Base-by-base conservation (phyloP, 2,797 vertebrate species). In the Lagodon rhomboides region DNA sequence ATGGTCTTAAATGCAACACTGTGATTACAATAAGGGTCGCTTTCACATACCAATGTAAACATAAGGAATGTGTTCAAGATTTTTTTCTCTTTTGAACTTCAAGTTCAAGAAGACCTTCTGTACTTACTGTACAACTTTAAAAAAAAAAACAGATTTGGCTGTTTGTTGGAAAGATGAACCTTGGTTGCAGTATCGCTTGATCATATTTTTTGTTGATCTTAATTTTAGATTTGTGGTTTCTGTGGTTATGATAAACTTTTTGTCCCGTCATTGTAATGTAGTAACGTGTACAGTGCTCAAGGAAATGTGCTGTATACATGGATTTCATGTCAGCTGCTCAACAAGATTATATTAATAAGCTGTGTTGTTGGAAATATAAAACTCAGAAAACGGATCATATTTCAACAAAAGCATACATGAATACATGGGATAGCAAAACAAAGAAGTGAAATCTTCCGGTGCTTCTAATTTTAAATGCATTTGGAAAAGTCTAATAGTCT, bases 21-120 rank as follows among this genome's bases (percentile, higher is more conserved):
- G 18, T 38, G 62, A 77, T 80, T 86, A 75, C 53, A 59, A 44
- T 44, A 34, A 38, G 65, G 17, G 27, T 23, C 22, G 5, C 9
- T 66, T 65, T 75, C 15, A 61, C 70, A 73, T 41, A 46, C 58
- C 27, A 51, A 8, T 13, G 69, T 77, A 70, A 83, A 78, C 58
- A 11, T 7, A 3, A 63, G 66, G 38, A 74, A 51, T 16, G 43
- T 47, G 58, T 70, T 53, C 41, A 50, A 44, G 51, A 58, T 54
- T 27, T 38, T 27, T 38, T 38, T 38, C 20, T 67, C 47, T 68
- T 59, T 66, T 47, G 47, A 70, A 70, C 67, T 65, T 25, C 0
- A 17, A 18, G 30, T 61, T 78, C 54, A 81, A 51, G 38, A 11
- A 25, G 17, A 68, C 20, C 17, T 34, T 17, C 64, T 34, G 7